A percentile compares a stretch with the other conserved stretches of the same genome.
Conservation (phyloP, 2,797 vertebrate genomes). For the Typhlichthys subterraneus region DNA sequence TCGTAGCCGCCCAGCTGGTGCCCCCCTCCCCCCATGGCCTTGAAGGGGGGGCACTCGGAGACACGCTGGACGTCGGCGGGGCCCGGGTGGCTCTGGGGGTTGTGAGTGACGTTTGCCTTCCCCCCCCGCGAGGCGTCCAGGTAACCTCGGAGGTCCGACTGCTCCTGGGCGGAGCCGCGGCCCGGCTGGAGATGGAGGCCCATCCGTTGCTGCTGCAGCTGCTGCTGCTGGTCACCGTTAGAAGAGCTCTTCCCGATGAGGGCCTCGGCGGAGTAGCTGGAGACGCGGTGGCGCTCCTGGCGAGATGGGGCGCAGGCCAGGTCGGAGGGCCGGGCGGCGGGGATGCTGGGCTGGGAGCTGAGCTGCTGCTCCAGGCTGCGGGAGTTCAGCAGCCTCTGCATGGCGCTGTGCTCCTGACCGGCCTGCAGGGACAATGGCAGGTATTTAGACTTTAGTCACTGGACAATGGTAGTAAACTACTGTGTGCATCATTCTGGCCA, state of each 20-base stretch:
- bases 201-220: constrained; percentile 80
- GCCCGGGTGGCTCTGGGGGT: constrained; percentile 86
- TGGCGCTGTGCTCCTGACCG: constrained; percentile 87
- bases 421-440: constrained; percentile 47
- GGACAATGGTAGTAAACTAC: too few relatives aligned
- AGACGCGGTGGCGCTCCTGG: constrained; percentile 94
- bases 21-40: constrained; percentile 76
- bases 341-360: constrained; percentile 86
- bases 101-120: constrained; percentile 86
- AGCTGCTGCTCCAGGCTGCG: constrained; percentile 92
- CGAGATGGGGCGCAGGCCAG: constrained; percentile 88
- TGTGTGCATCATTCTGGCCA: too few relatives aligned
- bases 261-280: constrained; percentile 97
- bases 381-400: constrained; percentile 94
- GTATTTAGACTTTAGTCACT: neutral
- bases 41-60: constrained; percentile 92
- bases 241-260: constrained; percentile 93
- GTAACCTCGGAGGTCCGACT: constrained; percentile 91
- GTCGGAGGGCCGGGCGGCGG: constrained; percentile 88
- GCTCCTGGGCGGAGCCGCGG: constrained; percentile 82
- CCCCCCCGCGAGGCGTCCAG: constrained; percentile 90
- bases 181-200: constrained; percentile 86
- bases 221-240: constrained; percentile 80
- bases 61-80: constrained; percentile 85
- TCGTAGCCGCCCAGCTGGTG: constrained; percentile 87